Percentiles rank a stretch among this genome's conserved stretches.
phyloP scores from a whole-genome alignment of 2,797 vertebrate species.

The Lepilemur septentrionalis region DNA sequence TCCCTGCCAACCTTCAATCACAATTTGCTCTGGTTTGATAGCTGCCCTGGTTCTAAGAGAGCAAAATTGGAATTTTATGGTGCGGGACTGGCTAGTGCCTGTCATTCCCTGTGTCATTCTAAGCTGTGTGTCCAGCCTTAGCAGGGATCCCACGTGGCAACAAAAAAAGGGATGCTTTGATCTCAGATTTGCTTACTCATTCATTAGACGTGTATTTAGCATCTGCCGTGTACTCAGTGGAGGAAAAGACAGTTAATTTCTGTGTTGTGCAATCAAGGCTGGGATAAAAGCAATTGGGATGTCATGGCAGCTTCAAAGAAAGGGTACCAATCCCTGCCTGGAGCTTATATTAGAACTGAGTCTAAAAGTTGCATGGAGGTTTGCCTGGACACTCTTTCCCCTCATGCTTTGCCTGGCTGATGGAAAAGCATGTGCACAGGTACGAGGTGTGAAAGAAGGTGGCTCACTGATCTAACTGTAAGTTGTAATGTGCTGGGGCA shows the following conservation, averaged over 20 bases:
- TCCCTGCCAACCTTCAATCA: not conserved
- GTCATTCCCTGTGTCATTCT: not conserved
- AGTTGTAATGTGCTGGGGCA: not conserved
- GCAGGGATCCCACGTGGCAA: not conserved
- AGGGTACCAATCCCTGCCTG: not conserved
- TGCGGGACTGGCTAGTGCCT: not conserved
- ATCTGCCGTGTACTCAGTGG: not conserved
- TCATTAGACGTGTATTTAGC: not conserved
- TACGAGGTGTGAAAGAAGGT: not conserved
- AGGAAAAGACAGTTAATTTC: not conserved
- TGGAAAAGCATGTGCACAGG: not conserved
- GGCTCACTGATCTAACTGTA: fast-evolving
- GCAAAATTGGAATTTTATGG: not conserved
- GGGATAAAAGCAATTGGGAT: not conserved
- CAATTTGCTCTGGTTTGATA: not conserved
- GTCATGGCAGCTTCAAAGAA: not conserved
- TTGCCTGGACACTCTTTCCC: not conserved
- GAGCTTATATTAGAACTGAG: not conserved
- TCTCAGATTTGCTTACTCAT: not conserved
- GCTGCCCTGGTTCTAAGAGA: not conserved
- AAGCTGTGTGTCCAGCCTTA: not conserved
- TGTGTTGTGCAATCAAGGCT: not conserved
- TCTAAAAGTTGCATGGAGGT: not conserved
- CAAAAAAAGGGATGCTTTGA: not conserved
- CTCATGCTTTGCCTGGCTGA: not conserved